These are phyloP conservation scores for Melipona bicolor DNA, from an alignment of 2,888 invertebrate species.

Conservation along the genomic window DNA sequence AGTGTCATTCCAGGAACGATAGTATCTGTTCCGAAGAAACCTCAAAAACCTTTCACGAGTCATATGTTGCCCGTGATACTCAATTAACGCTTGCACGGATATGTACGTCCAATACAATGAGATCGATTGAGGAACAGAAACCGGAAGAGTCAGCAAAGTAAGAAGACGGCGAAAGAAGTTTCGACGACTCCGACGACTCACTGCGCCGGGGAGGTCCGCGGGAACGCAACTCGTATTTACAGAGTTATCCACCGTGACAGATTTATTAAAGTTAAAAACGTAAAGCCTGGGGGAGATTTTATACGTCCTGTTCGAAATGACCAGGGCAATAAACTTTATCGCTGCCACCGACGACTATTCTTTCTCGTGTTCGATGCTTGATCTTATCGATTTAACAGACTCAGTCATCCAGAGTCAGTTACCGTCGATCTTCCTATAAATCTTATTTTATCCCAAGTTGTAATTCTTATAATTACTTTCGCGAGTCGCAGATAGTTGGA, in stretches of 20 bases:
- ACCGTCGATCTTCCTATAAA: slow-evolving; percentile 22
- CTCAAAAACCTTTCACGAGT: slow-evolving; percentile 16
- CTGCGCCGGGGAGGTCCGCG: slow-evolving; percentile 24
- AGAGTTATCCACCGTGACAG: slow-evolving; percentile 27
- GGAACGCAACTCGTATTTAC: slow-evolving; percentile 13
- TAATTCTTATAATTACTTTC: slow-evolving; percentile 47
- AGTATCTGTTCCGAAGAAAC: slow-evolving; percentile 23
- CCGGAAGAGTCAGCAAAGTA: slow-evolving; percentile 12
- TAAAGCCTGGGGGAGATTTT: slow-evolving; percentile 29
- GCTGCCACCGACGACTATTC: slow-evolving; percentile 19
- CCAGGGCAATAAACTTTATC: slow-evolving; percentile 49
- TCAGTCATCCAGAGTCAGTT: neutral
- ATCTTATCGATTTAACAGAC: slow-evolving; percentile 54
- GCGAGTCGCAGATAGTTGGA: too few relatives aligned
- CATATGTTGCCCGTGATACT: slow-evolving; percentile 30
- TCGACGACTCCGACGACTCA: neutral
- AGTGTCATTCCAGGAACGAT: slow-evolving; percentile 43
- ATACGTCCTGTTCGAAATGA: slow-evolving; percentile 5
- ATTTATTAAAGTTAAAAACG: slow-evolving; percentile 47
- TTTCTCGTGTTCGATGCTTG: slow-evolving; percentile 18
- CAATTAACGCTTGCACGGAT: slow-evolving; percentile 49
- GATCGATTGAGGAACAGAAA: slow-evolving; percentile 30
- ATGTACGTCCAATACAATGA: slow-evolving; percentile 31
- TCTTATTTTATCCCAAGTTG: slow-evolving; percentile 10
- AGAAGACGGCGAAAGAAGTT: slow-evolving; percentile 19